Conservation (phyloP, 2,797 vertebrate species). For the Smutsia temminckii region DNA sequence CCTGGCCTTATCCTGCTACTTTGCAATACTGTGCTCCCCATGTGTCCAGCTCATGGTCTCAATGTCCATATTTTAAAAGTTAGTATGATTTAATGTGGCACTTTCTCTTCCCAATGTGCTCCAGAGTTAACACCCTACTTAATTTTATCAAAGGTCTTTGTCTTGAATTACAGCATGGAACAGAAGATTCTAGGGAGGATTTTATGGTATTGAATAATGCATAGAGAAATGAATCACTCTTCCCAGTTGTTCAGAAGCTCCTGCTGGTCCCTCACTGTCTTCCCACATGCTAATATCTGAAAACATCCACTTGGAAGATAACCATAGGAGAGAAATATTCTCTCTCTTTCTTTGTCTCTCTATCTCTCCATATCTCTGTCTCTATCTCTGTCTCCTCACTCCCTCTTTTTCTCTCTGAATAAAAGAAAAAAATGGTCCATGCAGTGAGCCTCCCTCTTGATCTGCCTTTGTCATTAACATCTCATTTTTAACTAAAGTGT, state of each 20-base stretch:
- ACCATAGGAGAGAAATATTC: not conserved
- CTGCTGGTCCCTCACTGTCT: not conserved
- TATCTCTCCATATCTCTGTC: too few species aligned
- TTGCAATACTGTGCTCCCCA: not conserved
- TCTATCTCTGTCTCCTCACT: not conserved
- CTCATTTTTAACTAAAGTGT: slow-evolving; percentile 52
- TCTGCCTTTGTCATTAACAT: slow-evolving; percentile 46
- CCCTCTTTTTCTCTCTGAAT: not conserved
- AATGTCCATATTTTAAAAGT: not conserved
- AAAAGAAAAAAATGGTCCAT: not conserved
- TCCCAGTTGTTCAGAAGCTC: slow-evolving; percentile 12
- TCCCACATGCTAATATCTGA: slow-evolving; percentile 1
- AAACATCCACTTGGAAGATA: slow-evolving; percentile 13
- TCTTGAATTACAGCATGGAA: slow-evolving; percentile 28
- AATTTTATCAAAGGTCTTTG: slow-evolving; percentile 46
- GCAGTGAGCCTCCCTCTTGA: slow-evolving; percentile 13
- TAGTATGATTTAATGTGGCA: not conserved
- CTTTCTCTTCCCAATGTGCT: slow-evolving; percentile 16
- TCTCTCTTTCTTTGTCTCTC: not conserved
- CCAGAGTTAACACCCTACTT: slow-evolving; percentile 34
- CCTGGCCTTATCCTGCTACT: not conserved
- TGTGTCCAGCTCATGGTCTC: not conserved
- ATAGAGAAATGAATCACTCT: not conserved
- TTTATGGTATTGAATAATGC: slow-evolving; percentile 50
- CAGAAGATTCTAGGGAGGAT: not conserved